A percentile compares a stretch with the other conserved stretches of the same genome.
phyloP scores from a whole-genome alignment of 2,888 invertebrate species.

The Nomada fucata region DNA sequence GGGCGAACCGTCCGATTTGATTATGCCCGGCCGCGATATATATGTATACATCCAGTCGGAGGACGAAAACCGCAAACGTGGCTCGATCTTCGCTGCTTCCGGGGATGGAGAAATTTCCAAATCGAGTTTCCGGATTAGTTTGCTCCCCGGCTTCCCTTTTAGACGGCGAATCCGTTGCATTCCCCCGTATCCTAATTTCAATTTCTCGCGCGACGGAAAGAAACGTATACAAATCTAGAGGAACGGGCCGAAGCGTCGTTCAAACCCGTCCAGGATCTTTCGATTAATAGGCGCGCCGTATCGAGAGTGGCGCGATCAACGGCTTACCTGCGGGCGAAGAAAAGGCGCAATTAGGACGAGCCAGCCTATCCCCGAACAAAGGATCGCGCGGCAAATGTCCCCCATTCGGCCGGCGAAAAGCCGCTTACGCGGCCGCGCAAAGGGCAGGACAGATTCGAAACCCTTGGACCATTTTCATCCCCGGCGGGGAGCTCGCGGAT shows the following conservation, averaged over 20 bases:
- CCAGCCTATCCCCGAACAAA: not conserved
- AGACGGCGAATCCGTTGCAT: not conserved
- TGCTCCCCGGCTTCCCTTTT: not conserved
- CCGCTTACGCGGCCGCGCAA: conserved; percentile 28
- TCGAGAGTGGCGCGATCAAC: conserved; percentile 29
- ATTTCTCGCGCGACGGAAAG: not conserved
- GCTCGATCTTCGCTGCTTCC: conserved; percentile 16
- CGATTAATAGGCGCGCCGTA: conserved; percentile 26
- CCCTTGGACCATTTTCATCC: conserved; percentile 23
- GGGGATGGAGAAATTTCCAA: conserved; percentile 12
- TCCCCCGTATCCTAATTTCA: conserved; percentile 4
- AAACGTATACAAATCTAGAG: no score
- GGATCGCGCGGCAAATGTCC: not conserved
- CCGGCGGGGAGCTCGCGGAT: conserved; percentile 54
- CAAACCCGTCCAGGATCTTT: conserved; percentile 10
- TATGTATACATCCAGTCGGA: conserved; percentile 26
- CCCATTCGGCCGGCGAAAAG: conserved; percentile 33
- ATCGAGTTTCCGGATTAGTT: conserved; percentile 27
- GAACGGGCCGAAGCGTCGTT: not conserved
- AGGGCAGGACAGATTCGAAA: not conserved
- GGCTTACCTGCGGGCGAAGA: conserved; percentile 34
- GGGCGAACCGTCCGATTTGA: conserved; percentile 43
- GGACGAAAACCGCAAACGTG: conserved; percentile 29
- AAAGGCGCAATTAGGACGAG: conserved; percentile 12
- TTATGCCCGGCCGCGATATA: conserved; percentile 42